Conservation (phyloP, 2,797 vertebrate species). For the Semotilus atromaculatus region DNA sequence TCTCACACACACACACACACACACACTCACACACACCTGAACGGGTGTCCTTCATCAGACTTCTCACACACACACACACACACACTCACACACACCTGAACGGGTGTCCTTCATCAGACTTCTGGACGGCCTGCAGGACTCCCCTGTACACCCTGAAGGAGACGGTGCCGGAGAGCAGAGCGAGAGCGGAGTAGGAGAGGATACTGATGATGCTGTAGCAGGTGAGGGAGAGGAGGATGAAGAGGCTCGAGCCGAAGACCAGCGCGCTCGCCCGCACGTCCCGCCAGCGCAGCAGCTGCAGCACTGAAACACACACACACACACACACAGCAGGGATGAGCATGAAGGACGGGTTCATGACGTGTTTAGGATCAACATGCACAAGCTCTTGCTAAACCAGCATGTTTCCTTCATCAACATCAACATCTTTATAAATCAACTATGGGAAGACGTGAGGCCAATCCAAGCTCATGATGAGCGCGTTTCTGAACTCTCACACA, state of each 20-base stretch:
- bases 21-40: not conserved
- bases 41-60: too few species aligned
- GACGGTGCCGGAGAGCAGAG: slow-evolving; percentile 92
- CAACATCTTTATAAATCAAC: not conserved
- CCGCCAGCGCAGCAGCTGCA: slow-evolving; percentile 97
- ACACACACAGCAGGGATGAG: not conserved
- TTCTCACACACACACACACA: too few species aligned
- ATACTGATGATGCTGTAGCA: slow-evolving; percentile 97
- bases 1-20: too few species aligned
- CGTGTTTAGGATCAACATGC: not conserved
- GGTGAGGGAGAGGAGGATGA: slow-evolving; percentile 93
- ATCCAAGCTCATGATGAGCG: not conserved
- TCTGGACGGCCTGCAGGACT: slow-evolving; percentile 96
- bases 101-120: slow-evolving; percentile 94
- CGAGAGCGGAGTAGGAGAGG: slow-evolving; percentile 90
- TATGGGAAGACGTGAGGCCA: not conserved
- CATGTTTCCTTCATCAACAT: not conserved
- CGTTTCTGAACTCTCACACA: not conserved
- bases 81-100: slow-evolving; percentile 81
- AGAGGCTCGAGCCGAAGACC: slow-evolving; percentile 90
- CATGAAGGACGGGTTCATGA: not conserved
- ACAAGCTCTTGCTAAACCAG: not conserved
- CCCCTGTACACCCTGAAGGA: slow-evolving; percentile 98
- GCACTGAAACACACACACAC: slow-evolving; percentile 77
- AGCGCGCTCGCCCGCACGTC: slow-evolving; percentile 93